These are phyloP conservation scores for Crambe crambe DNA, from an alignment of 37 sponge, comb jelly and placozoan species.

Conservation along the genomic window DNA sequence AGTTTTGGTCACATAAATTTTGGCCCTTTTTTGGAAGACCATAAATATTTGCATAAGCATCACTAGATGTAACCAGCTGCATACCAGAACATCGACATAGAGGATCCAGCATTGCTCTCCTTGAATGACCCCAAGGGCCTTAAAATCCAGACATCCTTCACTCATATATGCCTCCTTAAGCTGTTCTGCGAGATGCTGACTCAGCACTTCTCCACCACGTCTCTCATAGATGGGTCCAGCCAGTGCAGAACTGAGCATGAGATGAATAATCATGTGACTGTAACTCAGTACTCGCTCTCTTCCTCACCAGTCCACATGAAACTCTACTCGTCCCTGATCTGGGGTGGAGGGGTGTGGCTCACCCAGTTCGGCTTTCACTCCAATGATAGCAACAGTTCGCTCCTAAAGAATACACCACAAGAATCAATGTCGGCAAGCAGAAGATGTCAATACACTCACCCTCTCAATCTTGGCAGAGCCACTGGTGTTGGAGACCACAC, in stretches of 20 bases:
- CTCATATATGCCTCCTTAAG: conserved; percentile 51
- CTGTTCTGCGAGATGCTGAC: conserved; percentile 47
- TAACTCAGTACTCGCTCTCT: too few species aligned
- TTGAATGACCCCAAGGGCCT: conserved; percentile 55
- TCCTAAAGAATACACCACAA: conserved; percentile 43
- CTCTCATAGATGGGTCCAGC: conserved; percentile 85
- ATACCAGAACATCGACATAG: conserved; percentile 81
- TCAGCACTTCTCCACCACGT: conserved; percentile 75
- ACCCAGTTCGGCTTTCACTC: conserved; percentile 90
- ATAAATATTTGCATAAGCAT: too few species aligned
- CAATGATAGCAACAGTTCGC: conserved; percentile 65
- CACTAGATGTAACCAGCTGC: neutral
- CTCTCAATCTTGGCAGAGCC: conserved; percentile 76
- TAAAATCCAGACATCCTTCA: conserved; percentile 38
- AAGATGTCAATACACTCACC: too few species aligned
- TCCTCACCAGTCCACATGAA: conserved; percentile 88
- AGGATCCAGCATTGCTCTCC: conserved; percentile 83
- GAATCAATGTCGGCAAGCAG: too few species aligned
- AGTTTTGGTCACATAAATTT: too few species aligned
- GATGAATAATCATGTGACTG: neutral
- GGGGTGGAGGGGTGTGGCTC: conserved; percentile 52
- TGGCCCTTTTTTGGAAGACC: too few species aligned
- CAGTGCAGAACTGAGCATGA: conserved; percentile 62
- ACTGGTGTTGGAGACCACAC: conserved; percentile 81
- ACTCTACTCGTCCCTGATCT: conserved; percentile 68